Conservation (phyloP, 1,140 invertebrate species). For the Drosophila prosaltans region DNA sequence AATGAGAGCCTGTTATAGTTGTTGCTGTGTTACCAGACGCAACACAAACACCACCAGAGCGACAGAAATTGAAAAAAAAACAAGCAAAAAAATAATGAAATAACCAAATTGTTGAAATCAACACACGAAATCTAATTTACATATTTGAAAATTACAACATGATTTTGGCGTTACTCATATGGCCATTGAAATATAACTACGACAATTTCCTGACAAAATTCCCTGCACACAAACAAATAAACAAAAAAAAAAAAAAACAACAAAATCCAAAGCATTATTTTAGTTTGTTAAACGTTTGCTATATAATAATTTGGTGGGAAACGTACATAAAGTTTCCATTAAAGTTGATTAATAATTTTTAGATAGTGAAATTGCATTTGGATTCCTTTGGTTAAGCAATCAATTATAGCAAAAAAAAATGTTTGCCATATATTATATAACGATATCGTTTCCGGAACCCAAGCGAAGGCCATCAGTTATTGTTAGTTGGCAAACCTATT, state of each 20-base stretch:
- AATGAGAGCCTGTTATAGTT: conserved; percentile 56
- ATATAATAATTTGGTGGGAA: too few relatives aligned
- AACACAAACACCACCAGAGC: background rate
- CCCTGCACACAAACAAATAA: background rate
- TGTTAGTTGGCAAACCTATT: background rate
- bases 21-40: conserved; percentile 1
- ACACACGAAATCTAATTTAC: conserved; percentile 32
- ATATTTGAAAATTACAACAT: conserved; percentile 54
- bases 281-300: background rate
- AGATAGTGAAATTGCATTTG: too few relatives aligned
- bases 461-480: background rate
- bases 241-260: background rate
- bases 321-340: too few relatives aligned
- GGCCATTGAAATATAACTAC: conserved; percentile 25
- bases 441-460: too few relatives aligned
- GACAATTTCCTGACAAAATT: background rate
- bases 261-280: background rate
- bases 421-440: too few relatives aligned
- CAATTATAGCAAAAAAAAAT: too few relatives aligned
- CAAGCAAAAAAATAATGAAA: background rate
- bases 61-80: conserved; percentile 16
- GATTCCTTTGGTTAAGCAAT: too few relatives aligned
- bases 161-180: conserved; percentile 36
- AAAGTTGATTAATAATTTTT: too few relatives aligned
- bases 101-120: conserved; percentile 10